Conservation (phyloP, 2,888 invertebrate species). For the Thecophora atra region DNA sequence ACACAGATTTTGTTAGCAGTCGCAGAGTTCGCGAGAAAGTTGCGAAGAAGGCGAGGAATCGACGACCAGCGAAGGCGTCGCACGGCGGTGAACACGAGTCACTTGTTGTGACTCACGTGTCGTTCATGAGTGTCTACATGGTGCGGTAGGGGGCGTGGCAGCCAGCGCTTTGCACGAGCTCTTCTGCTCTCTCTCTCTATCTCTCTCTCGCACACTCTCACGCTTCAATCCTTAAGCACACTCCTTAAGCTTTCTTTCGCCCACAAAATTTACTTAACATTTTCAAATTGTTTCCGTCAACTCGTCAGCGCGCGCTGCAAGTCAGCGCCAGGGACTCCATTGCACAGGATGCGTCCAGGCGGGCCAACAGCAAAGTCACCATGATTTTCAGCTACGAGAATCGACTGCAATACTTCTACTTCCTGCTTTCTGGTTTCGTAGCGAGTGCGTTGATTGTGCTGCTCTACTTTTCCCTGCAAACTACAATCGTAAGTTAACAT, state of each 20-base stretch:
- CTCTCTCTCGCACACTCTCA: conserved; percentile 13
- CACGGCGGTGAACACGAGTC: conserved; percentile 5
- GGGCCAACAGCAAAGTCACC: conserved; percentile 23
- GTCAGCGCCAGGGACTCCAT: conserved; percentile 31
- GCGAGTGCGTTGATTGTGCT: conserved; percentile 58
- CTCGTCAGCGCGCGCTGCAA: conserved; percentile 33
- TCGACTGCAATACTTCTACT: conserved; percentile 60
- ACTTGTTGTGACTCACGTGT: conserved; percentile 25
- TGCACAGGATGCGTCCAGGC: conserved; percentile 30
- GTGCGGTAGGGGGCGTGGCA: conserved; percentile 25
- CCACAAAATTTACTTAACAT: background rate
- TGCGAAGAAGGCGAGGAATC: background rate
- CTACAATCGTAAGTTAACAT: conserved; percentile 57
- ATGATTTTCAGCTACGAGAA: conserved; percentile 50
- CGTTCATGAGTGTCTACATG: conserved; percentile 34
- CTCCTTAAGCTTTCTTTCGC: background rate
- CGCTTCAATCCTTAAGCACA: background rate
- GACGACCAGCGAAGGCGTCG: background rate
- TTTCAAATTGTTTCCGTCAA: conserved; percentile 29
- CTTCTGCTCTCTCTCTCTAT: background rate
- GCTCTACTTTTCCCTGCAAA: conserved; percentile 58
- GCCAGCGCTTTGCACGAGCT: conserved; percentile 8
- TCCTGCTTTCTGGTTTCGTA: conserved; percentile 59
- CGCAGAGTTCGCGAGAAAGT: background rate
- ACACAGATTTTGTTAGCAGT: conserved; percentile 1